Percentiles rank a stretch among this genome's conserved stretches.
phyloP scores from a whole-genome alignment of 2,888 invertebrate species.

The Spisula solida region DNA sequence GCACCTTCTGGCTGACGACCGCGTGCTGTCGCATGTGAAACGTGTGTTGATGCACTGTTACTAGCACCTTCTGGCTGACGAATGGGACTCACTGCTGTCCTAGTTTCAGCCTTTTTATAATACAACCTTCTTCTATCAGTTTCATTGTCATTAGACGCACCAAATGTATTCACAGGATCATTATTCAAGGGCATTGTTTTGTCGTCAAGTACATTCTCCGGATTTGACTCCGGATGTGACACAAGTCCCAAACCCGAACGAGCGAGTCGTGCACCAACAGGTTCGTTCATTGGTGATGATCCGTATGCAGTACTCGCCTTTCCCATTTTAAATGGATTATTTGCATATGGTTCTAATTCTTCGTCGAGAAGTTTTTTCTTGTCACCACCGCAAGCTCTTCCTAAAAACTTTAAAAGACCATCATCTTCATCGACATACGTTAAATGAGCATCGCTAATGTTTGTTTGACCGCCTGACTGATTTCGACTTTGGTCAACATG shows the following conservation, averaged over 20 bases:
- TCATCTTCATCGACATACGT: conserved; percentile 46
- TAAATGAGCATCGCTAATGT: conserved; percentile 22
- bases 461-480: background rate
- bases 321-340: background rate
- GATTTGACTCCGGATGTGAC: background rate
- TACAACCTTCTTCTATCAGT: background rate
- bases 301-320: background rate
- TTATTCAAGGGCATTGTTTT: background rate
- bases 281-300: background rate
- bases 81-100: background rate
- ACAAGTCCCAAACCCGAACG: background rate
- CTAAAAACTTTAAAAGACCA: conserved; percentile 51
- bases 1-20: background rate
- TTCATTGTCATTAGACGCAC: background rate
- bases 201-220: background rate
- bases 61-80: background rate
- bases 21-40: background rate
- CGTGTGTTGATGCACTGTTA: background rate
- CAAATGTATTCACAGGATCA: background rate
- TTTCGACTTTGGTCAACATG: background rate
- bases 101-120: background rate
- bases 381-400: conserved; percentile 36
- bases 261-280: conserved; percentile 21
- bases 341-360: conserved; percentile 47
- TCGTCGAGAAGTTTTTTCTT: conserved; percentile 49